These are phyloP conservation scores for Amphibalanus amphitrite DNA, from an alignment of 1,140 invertebrate genomes.

Conservation along the genomic window DNA sequence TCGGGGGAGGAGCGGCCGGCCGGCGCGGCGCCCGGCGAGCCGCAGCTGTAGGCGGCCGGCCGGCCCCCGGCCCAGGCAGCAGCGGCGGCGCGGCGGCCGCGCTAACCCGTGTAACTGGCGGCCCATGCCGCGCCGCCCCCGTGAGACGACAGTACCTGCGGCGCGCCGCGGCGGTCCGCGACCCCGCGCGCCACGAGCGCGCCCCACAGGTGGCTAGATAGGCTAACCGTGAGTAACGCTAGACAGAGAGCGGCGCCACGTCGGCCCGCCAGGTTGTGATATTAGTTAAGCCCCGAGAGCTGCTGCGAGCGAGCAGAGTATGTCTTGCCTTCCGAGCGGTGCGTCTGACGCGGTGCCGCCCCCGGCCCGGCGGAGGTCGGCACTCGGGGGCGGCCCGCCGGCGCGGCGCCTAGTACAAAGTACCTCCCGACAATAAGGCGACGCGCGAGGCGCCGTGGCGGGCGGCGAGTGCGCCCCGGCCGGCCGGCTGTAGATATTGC, in stretches of 20 bases:
- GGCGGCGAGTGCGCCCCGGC: neutral
- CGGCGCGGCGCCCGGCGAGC: no score
- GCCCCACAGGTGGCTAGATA: conserved; percentile 5
- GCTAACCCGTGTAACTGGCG: neutral
- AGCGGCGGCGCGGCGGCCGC: neutral
- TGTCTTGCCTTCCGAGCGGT: neutral
- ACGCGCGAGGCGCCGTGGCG: no score
- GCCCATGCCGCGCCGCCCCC: no score
- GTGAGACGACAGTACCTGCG: no score
- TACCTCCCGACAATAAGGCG: neutral
- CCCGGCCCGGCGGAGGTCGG: no score
- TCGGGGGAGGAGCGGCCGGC: neutral
- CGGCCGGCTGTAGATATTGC: neutral
- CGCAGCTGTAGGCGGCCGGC: no score
- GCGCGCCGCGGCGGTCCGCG: no score
- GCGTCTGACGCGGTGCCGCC: neutral
- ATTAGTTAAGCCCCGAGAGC: neutral
- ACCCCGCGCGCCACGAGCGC: neutral
- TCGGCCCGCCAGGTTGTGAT: neutral
- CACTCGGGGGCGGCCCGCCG: no score
- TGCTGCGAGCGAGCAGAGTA: no score
- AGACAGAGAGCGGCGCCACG: neutral
- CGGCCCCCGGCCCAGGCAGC: no score
- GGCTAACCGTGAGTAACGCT: conserved; percentile 4
- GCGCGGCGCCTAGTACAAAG: neutral